Evolutionary conservation across 2,888 invertebrate species (phyloP).

Genomic region (Eristalis intricaria): DNA sequence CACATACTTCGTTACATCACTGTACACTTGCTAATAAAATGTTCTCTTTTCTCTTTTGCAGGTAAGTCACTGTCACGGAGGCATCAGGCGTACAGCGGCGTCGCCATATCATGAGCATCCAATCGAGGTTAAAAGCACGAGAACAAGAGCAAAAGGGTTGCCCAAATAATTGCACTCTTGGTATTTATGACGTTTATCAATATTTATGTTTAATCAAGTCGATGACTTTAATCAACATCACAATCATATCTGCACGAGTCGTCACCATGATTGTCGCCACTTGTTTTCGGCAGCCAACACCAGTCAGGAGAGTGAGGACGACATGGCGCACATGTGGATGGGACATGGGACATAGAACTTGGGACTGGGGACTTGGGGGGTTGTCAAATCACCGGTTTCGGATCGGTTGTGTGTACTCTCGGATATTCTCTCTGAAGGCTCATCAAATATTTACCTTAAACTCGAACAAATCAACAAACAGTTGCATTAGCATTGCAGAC

Average conservation of each 20-base stretch:
- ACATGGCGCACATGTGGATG: neutral
- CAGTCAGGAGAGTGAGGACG: neutral
- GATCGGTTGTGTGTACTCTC: neutral
- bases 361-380: neutral
- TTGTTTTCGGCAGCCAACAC: conserved; percentile 25
- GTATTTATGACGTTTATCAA: conserved; percentile 71
- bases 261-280: conserved; percentile 57
- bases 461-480: conserved; percentile 61
- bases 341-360: neutral
- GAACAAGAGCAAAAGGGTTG: neutral
- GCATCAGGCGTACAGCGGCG: too few species aligned
- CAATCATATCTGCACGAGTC: conserved; percentile 53
- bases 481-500: conserved; percentile 49
- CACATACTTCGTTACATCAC: neutral
- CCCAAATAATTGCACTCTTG: conserved; percentile 56
- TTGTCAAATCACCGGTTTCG: neutral
- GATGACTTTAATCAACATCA: conserved; percentile 67
- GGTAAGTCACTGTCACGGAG: conserved; percentile 41
- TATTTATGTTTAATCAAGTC: conserved; percentile 69
- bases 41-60: conserved; percentile 47
- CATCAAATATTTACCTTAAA: conserved; percentile 66
- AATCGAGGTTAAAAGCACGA: neutral
- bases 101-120: neutral
- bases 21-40: conserved; percentile 25
- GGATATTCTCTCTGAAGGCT: conserved; percentile 56